These are phyloP conservation scores for Indicator indicator DNA, from an alignment of 2,113 vertebrate genomes.

Conservation along the genomic window DNA sequence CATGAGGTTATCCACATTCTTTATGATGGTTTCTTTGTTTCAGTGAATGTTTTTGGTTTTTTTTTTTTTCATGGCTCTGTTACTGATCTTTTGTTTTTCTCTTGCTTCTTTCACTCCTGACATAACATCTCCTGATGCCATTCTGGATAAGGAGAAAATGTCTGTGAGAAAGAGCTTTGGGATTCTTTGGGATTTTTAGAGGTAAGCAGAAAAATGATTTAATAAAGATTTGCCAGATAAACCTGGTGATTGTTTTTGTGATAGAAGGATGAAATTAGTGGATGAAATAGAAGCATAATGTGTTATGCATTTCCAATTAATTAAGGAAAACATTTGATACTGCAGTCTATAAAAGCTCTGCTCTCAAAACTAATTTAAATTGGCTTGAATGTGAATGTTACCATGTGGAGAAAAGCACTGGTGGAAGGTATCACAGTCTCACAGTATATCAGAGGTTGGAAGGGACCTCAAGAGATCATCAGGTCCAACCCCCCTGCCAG, in stretches of 20 bases:
- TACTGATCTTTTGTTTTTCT: background rate
- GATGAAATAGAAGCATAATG: background rate
- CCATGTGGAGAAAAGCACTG: background rate
- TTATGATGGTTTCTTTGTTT: background rate
- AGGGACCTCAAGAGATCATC: no score
- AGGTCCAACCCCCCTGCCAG: no score
- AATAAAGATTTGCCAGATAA: slow-evolving; percentile 4
- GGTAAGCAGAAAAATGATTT: background rate
- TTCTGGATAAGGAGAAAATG: background rate
- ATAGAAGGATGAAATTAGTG: slow-evolving; percentile 23
- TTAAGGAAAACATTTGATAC: slow-evolving; percentile 24
- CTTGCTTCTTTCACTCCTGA: background rate
- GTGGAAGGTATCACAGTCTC: slow-evolving; percentile 10
- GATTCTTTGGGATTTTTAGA: background rate
- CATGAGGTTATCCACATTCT: background rate
- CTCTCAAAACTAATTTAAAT: slow-evolving; percentile 45
- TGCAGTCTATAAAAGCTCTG: background rate
- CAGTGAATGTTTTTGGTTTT: background rate
- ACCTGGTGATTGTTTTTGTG: slow-evolving; percentile 14
- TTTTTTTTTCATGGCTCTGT: background rate
- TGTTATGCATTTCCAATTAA: slow-evolving; percentile 12
- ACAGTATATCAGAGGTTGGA: no score
- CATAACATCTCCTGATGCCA: background rate
- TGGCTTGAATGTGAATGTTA: slow-evolving; percentile 7
- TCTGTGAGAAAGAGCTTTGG: background rate